Conservation (phyloP, 2,797 vertebrate species). For the Amphiprion clarkii region DNA sequence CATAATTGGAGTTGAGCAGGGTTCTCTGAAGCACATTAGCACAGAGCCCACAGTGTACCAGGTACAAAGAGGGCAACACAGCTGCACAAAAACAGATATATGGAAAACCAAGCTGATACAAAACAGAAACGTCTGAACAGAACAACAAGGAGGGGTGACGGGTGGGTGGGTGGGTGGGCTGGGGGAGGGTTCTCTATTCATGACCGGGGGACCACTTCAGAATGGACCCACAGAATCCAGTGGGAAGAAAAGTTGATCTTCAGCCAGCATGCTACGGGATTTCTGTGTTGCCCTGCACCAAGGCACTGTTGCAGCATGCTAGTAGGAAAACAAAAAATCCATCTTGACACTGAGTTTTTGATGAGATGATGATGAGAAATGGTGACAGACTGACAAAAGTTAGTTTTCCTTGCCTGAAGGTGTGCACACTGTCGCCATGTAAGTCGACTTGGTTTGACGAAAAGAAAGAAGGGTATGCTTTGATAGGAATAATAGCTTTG, state of each 20-base stretch:
- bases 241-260: conserved; percentile 33
- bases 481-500: conserved; percentile 44
- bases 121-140: conserved; percentile 76
- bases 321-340: conserved; percentile 44
- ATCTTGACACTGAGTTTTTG: conserved; percentile 40
- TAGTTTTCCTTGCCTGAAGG: conserved; percentile 44
- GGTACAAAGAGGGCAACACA: conserved; percentile 61
- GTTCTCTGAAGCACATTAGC: conserved; percentile 70
- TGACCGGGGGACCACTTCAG: conserved; percentile 56
- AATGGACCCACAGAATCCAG: conserved; percentile 34
- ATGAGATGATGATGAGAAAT: conserved; percentile 52
- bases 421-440: conserved; percentile 28
- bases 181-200: conserved; percentile 27
- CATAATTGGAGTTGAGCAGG: conserved; percentile 67
- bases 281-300: conserved; percentile 35
- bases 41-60: conserved; percentile 69
- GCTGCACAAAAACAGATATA: conserved; percentile 75
- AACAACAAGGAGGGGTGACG: conserved; percentile 64
- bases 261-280: conserved; percentile 36
- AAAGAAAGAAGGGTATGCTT: conserved; percentile 47
- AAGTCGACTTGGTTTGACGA: conserved; percentile 28
- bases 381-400: conserved; percentile 26
- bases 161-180: neutral
- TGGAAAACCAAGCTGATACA: conserved; percentile 77
- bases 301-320: conserved; percentile 41